Percentiles rank a stretch among this genome's conserved stretches.
These are phyloP conservation scores for Tipula confusa DNA, from an alignment of 2,888 invertebrate genomes.

Conservation along the genomic window DNA sequence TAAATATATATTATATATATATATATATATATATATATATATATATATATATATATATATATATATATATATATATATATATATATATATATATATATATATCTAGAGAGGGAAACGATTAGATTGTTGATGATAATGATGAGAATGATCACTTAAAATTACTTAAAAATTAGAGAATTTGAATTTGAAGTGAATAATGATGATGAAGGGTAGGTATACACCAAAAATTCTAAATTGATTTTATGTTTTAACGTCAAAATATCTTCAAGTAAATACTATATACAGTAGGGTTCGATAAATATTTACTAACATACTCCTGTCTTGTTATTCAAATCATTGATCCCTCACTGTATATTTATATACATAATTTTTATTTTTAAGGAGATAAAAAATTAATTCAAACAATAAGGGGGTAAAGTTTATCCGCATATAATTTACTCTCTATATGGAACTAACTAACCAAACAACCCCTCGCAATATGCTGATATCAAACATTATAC, in stretches of 20 bases:
- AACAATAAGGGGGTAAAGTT: neutral
- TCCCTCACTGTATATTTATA: neutral
- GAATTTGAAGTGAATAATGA: neutral
- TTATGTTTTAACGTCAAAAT: constrained; percentile 4
- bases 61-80: too few species aligned
- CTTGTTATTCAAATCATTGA: neutral
- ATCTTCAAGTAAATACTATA: neutral
- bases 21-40: too few species aligned
- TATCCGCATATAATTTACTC: constrained; percentile 16
- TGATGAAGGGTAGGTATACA: neutral
- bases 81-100: too few species aligned
- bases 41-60: too few species aligned
- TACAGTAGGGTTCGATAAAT: neutral
- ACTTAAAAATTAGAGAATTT: constrained; percentile 6
- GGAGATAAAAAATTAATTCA: neutral
- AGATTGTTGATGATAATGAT: constrained; percentile 7
- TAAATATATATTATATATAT: too few species aligned
- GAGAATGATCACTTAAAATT: constrained; percentile 20
- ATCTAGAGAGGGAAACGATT: neutral
- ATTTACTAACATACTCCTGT: neutral
- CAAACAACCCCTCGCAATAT: neutral
- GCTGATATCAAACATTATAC: neutral
- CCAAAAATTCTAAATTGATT: neutral
- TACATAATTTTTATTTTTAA: neutral
- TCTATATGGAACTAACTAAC: neutral